A percentile compares a stretch with the other conserved stretches of the same genome.
Conservation (phyloP, 2,797 vertebrate genomes). For the Danio kyathit region DNA sequence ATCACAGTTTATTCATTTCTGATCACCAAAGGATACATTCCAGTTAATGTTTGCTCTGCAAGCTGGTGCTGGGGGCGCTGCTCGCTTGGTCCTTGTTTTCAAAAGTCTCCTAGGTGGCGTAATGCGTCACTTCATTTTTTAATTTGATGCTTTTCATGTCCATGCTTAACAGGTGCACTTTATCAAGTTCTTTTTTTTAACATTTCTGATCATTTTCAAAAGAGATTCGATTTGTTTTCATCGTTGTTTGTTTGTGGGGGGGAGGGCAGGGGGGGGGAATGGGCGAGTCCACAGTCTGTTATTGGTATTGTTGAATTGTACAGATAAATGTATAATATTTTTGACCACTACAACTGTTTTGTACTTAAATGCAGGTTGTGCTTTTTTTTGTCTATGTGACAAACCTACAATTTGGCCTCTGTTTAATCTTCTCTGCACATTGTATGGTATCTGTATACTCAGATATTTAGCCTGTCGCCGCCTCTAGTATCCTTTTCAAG, state of each 20-base stretch:
- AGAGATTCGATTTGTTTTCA: conserved; percentile 59
- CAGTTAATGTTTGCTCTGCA: conserved; percentile 64
- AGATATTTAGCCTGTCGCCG: conserved; percentile 84
- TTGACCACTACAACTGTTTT: conserved; percentile 91
- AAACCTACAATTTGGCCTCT: conserved; percentile 83
- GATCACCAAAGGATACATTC: conserved; percentile 75
- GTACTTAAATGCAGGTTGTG: conserved; percentile 88
- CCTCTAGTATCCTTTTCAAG: conserved; percentile 84
- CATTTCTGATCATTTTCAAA: conserved; percentile 71
- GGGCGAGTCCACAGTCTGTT: conserved; percentile 68
- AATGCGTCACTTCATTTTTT: conserved; percentile 65
- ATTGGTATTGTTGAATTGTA: conserved; percentile 86
- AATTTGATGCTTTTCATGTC: conserved; percentile 71
- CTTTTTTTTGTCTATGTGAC: conserved; percentile 81
- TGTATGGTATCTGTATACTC: conserved; percentile 87
- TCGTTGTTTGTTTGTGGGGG: conserved; percentile 42
- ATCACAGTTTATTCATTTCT: conserved; percentile 57
- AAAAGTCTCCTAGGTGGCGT: conserved; percentile 62
- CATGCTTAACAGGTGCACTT: conserved; percentile 81
- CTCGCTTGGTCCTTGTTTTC: conserved; percentile 33
- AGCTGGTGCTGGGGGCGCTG: conserved; percentile 36
- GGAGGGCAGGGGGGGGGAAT: neutral
- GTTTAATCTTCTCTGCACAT: conserved; percentile 86
- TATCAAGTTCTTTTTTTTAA: conserved; percentile 71
- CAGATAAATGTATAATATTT: conserved; percentile 91